phyloP scores from a whole-genome alignment of 2,888 invertebrate species.

The Cinara cedri region DNA sequence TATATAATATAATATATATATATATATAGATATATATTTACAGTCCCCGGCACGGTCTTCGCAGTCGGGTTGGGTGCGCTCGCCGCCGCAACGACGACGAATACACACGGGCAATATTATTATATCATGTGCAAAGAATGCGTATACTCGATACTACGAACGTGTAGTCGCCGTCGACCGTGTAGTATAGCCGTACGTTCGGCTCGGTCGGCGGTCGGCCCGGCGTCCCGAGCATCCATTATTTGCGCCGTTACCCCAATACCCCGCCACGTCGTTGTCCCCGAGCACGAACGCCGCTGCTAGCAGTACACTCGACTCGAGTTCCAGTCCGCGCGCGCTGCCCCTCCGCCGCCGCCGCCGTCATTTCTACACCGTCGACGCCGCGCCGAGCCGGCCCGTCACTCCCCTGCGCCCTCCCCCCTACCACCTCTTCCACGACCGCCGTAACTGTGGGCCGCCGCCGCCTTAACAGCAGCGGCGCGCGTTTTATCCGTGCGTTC shows the following conservation, averaged over 20 bases:
- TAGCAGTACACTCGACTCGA: conserved; percentile 55
- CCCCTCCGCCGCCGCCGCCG: conserved; percentile 31
- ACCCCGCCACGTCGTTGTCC: conserved; percentile 38
- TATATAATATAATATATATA: background rate
- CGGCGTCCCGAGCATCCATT: conserved; percentile 64
- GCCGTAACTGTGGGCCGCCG: background rate
- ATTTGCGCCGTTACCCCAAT: conserved; percentile 63
- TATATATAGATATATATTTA: background rate
- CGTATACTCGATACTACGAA: too few species aligned
- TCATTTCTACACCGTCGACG: conserved; percentile 51
- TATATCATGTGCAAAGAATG: conserved; percentile 57
- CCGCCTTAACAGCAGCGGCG: background rate
- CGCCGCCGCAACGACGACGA: conserved; percentile 20
- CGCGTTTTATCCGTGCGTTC: background rate
- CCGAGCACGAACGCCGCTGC: conserved; percentile 47
- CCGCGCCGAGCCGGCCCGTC: conserved; percentile 11
- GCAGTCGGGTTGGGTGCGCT: conserved; percentile 18
- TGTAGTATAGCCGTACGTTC: background rate
- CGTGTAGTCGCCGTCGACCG: conserved; percentile 28
- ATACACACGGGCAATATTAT: conserved; percentile 17
- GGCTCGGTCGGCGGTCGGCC: conserved; percentile 58
- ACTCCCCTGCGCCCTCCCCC: background rate
- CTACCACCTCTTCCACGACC: too few species aligned
- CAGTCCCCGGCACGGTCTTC: conserved; percentile 7
- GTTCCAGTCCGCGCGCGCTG: conserved; percentile 52